Conservation (phyloP, 2,797 vertebrate species). For the Argentina silus region DNA sequence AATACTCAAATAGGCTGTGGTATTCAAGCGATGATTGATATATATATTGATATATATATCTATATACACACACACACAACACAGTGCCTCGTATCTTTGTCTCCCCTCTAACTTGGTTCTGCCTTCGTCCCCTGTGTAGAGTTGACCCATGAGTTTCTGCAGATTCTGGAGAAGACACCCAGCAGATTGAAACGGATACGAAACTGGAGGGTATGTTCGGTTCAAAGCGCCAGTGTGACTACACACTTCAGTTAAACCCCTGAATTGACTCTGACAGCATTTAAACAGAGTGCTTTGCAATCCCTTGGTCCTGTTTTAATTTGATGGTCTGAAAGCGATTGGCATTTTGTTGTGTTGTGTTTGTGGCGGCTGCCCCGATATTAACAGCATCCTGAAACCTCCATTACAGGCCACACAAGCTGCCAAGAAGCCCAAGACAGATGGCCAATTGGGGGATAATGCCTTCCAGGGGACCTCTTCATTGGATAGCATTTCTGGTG, state of each 20-base stretch:
- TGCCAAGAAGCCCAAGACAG: constrained; percentile 93
- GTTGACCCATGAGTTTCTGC: constrained; percentile 98
- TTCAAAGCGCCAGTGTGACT: neutral
- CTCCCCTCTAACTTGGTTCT: neutral
- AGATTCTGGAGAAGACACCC: constrained; percentile 98
- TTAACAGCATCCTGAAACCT: neutral
- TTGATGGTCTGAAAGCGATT: neutral
- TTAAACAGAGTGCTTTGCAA: too few species aligned
- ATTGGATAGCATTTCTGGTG: constrained; percentile 86
- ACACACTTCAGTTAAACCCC: too few species aligned
- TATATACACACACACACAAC: too few species aligned
- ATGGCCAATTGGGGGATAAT: constrained; percentile 82
- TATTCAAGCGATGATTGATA: too few species aligned
- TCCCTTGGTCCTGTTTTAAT: too few species aligned
- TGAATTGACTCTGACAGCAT: too few species aligned
- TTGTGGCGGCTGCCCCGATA: neutral
- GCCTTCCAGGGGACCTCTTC: constrained; percentile 85
- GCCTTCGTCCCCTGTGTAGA: constrained; percentile 74
- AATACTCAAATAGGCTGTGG: too few species aligned
- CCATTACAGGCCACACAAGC: constrained; percentile 88
- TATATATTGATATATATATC: neutral
- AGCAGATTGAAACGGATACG: constrained; percentile 97
- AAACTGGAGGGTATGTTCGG: constrained; percentile 91
- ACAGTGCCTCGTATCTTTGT: too few species aligned
- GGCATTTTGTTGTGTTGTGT: neutral